These are phyloP conservation scores for Mungos mungo DNA, from an alignment of 2,113 vertebrate species.

Conservation along the genomic window DNA sequence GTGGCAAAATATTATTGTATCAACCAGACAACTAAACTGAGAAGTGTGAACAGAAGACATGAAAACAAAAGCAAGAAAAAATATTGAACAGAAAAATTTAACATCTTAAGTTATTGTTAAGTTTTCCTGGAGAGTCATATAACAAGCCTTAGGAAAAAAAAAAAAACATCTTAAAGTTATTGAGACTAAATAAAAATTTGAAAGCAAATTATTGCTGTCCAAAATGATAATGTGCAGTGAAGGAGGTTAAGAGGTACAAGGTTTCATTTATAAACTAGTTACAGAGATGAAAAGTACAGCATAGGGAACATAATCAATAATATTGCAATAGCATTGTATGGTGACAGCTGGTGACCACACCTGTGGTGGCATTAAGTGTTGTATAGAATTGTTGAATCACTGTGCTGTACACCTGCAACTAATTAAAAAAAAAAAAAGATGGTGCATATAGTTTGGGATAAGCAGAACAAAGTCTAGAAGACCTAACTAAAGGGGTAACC, in stretches of 20 bases:
- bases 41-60: not conserved
- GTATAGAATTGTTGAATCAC: not conserved
- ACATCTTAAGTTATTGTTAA: not conserved
- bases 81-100: not conserved
- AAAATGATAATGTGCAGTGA: not conserved
- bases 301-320: not conserved
- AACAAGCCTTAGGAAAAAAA: not conserved
- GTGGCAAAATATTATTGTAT: not conserved
- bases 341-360: not conserved
- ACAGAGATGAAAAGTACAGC: not conserved
- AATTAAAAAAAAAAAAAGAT: too few species aligned
- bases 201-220: not conserved
- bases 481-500: not conserved
- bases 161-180: not conserved
- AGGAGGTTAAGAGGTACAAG: not conserved
- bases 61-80: not conserved
- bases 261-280: not conserved
- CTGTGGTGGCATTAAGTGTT: not conserved
- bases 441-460: not conserved
- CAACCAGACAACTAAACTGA: not conserved
- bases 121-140: not conserved
- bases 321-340: not conserved
- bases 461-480: not conserved
- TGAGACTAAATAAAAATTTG: not conserved
- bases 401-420: too few species aligned